Conservation (phyloP, 1,140 invertebrate genomes). For the Lucilia cuprina region DNA sequence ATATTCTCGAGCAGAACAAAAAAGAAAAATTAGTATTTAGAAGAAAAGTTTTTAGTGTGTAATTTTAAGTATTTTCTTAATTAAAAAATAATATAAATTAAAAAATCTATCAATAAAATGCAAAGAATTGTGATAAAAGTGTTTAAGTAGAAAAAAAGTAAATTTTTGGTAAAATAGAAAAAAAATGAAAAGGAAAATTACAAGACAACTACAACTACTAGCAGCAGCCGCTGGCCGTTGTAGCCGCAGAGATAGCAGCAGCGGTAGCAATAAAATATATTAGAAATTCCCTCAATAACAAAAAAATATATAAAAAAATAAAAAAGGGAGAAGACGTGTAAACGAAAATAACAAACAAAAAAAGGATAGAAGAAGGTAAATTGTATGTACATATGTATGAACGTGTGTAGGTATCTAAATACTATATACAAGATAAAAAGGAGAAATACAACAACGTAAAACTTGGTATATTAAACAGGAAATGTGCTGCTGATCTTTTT, state of each 20-base stretch:
- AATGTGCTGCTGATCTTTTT: neutral
- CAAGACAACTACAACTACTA: neutral
- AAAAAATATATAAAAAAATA: neutral
- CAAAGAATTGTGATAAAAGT: conserved; percentile 27
- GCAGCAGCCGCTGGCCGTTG: neutral
- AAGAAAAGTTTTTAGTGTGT: conserved; percentile 7
- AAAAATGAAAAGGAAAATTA: conserved; percentile 23
- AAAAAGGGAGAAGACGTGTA: neutral
- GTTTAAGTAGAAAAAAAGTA: neutral
- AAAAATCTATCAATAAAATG: conserved; percentile 10
- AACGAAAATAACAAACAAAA: neutral
- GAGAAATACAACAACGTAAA: neutral
- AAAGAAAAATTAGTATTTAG: neutral
- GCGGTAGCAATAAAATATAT: neutral
- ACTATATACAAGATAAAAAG: neutral
- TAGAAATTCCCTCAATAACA: conserved; percentile 20
- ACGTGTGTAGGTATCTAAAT: too few relatives aligned
- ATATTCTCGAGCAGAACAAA: neutral
- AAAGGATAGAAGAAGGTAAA: conserved; percentile 9
- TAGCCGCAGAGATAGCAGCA: neutral
- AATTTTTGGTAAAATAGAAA: neutral
- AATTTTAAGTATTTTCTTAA: conserved; percentile 5
- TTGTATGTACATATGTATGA: too few relatives aligned
- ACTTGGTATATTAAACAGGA: neutral
- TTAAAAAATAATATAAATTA: neutral